These are phyloP conservation scores for Poicephalus gulielmi DNA, from an alignment of 2,113 vertebrate genomes.

Conservation along the genomic window DNA sequence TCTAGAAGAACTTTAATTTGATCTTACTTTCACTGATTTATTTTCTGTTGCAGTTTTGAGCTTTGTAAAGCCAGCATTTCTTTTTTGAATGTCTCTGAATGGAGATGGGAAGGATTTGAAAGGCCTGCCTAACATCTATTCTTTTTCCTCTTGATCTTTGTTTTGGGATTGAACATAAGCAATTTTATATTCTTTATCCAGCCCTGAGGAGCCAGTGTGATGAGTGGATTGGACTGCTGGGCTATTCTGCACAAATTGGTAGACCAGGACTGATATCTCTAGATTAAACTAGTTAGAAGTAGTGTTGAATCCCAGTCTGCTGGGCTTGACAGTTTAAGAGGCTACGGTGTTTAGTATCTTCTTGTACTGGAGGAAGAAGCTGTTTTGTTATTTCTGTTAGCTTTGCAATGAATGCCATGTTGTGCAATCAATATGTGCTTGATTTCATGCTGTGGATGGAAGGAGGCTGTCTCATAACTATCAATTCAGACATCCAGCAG, in stretches of 20 bases:
- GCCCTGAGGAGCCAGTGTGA: not conserved
- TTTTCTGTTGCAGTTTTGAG: not conserved
- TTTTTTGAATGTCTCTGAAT: not conserved
- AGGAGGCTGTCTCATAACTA: not conserved
- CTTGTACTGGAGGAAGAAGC: not conserved
- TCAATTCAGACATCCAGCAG: not conserved
- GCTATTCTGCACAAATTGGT: not conserved
- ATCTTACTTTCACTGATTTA: conserved; percentile 21
- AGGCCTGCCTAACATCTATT: not conserved
- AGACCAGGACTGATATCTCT: not conserved
- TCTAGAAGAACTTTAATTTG: conserved; percentile 30
- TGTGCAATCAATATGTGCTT: conserved; percentile 1
- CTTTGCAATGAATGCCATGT: not conserved
- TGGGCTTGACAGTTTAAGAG: not conserved
- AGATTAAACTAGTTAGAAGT: not conserved
- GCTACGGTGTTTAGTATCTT: not conserved
- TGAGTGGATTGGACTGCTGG: not conserved
- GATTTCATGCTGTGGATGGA: not conserved
- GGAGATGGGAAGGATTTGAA: not conserved
- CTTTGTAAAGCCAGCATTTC: not conserved
- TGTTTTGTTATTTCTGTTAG: not conserved
- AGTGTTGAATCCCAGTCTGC: not conserved
- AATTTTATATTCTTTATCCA: not conserved
- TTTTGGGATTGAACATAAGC: not conserved
- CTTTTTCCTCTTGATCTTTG: not conserved